Evolutionary conservation across 1,140 invertebrate species (phyloP).

Genomic region (Bradysia coprophila): DNA sequence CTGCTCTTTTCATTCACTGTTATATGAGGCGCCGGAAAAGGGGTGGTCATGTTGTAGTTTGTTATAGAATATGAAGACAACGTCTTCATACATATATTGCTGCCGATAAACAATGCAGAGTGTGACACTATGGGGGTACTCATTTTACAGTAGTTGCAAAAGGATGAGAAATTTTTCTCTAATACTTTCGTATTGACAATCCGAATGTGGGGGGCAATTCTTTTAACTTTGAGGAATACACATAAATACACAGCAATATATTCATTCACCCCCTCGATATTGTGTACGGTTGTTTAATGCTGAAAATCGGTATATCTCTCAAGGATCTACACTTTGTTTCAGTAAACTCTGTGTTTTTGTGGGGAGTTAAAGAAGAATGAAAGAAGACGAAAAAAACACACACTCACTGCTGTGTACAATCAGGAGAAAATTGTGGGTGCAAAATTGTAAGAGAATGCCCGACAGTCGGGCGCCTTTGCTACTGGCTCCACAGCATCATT

Average conservation of each 20-base stretch:
- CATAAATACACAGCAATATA: too few species aligned
- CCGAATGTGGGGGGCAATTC: not conserved
- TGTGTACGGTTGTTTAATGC: not conserved
- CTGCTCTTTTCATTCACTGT: not conserved
- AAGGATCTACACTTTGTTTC: too few species aligned
- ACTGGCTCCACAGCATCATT: not conserved
- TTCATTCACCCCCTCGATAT: not conserved
- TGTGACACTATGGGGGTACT: not conserved
- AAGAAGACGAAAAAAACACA: too few species aligned
- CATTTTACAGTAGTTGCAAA: not conserved
- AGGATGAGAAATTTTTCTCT: not conserved
- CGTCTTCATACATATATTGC: not conserved
- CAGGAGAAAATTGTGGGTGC: not conserved
- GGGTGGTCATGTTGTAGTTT: not conserved
- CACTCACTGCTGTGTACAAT: not conserved
- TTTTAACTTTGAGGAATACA: too few species aligned
- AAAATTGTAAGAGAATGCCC: not conserved
- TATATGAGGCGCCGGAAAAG: not conserved
- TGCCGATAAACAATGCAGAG: not conserved
- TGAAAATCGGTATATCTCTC: not conserved
- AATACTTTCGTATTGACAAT: not conserved
- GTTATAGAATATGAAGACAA: not conserved
- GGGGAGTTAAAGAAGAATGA: too few species aligned
- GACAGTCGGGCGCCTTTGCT: not conserved
- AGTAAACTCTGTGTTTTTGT: not conserved